These are phyloP conservation scores for Amphimedon queenslandica DNA, from an alignment of 37 sponge, comb jelly and placozoan genomes.

Conservation along the genomic window DNA sequence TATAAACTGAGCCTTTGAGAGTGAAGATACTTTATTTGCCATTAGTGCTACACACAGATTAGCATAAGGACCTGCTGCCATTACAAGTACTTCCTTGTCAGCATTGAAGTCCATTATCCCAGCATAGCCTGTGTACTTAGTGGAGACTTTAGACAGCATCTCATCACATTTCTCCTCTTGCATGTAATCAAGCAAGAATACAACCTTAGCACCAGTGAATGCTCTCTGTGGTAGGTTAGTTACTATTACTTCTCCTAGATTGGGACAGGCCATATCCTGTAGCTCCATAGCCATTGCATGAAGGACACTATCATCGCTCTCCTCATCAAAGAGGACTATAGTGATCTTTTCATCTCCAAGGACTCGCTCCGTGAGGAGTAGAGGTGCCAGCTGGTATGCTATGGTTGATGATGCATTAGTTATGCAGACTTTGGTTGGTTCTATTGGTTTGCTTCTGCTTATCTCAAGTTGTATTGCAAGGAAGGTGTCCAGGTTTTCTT, in stretches of 20 bases:
- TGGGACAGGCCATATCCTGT: slow-evolving; percentile 59
- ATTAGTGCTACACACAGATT: slow-evolving; percentile 49
- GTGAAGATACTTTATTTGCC: slow-evolving; percentile 19
- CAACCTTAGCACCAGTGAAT: slow-evolving; percentile 24
- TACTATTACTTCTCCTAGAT: slow-evolving; percentile 12
- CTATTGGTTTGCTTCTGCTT: not conserved
- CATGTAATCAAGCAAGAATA: slow-evolving; percentile 39
- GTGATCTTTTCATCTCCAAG: slow-evolving; percentile 25
- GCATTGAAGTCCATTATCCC: slow-evolving; percentile 38
- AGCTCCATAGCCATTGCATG: slow-evolving; percentile 72
- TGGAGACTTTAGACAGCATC: slow-evolving; percentile 3
- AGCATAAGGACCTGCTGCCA: slow-evolving; percentile 41
- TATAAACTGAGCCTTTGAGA: slow-evolving; percentile 8
- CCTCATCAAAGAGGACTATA: slow-evolving; percentile 45
- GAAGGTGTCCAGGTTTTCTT: slow-evolving; percentile 36
- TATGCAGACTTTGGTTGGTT: slow-evolving; percentile 40
- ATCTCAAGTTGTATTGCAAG: not conserved
- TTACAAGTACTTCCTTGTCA: slow-evolving; percentile 37
- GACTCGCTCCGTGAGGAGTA: slow-evolving; percentile 33
- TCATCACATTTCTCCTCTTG: not conserved
- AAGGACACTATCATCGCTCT: not conserved
- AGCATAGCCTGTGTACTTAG: slow-evolving; percentile 43
- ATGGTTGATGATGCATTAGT: slow-evolving; percentile 45
- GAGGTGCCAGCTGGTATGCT: slow-evolving; percentile 52
- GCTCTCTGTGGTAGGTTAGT: slow-evolving; percentile 35